phyloP scores from a whole-genome alignment of 2,888 invertebrate species.

The Erebia epiphron region DNA sequence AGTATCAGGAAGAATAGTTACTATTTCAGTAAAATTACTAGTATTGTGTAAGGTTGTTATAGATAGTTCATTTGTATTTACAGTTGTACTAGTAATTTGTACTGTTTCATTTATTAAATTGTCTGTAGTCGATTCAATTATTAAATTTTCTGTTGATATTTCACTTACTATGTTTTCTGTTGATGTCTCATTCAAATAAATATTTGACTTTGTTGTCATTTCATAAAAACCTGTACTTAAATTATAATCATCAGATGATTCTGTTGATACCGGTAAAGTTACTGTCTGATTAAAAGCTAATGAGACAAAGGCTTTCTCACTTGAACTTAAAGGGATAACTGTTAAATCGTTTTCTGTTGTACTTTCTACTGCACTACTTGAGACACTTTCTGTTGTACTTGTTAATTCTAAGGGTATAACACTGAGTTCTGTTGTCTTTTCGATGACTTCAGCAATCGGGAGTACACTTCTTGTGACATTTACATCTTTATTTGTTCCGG shows the following conservation, averaged over 20 bases:
- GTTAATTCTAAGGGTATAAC: constrained; percentile 73
- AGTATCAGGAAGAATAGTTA: neutral
- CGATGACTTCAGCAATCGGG: constrained; percentile 32
- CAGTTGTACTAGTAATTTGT: neutral
- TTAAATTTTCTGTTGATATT: neutral
- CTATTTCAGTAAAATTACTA: constrained; percentile 1
- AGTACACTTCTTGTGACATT: constrained; percentile 28
- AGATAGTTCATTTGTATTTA: neutral
- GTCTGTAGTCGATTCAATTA: neutral
- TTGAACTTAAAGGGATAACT: constrained; percentile 68
- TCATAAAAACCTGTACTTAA: constrained; percentile 45
- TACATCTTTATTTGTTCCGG: constrained; percentile 39
- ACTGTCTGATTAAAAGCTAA: constrained; percentile 61
- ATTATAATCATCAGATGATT: constrained; percentile 48
- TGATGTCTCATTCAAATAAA: constrained; percentile 12
- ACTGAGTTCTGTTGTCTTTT: constrained; percentile 56
- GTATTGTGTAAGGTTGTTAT: neutral
- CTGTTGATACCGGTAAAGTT: constrained; percentile 59
- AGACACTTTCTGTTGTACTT: constrained; percentile 66
- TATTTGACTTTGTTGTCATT: constrained; percentile 40
- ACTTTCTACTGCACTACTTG: constrained; percentile 61
- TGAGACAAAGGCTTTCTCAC: constrained; percentile 50
- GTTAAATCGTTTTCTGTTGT: constrained; percentile 67
- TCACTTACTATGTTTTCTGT: constrained; percentile 2
- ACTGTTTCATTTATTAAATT: constrained; percentile 2